phyloP scores from a whole-genome alignment of 2,888 invertebrate genomes.

The Drosophila pseudotakahashii region DNA sequence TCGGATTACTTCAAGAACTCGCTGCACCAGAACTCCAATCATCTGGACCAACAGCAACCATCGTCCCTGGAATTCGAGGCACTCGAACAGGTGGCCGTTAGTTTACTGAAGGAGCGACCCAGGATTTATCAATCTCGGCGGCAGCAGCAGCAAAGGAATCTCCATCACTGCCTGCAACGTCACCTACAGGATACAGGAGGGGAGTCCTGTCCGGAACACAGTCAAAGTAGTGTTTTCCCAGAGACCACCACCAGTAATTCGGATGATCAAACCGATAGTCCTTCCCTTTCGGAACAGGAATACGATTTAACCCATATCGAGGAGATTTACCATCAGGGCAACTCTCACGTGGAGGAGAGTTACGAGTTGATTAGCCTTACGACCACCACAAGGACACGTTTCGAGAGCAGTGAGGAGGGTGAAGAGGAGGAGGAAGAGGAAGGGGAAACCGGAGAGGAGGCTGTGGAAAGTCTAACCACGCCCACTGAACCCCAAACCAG shows the following conservation, averaged over 20 bases:
- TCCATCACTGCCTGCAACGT: conserved; percentile 45
- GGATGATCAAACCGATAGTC: conserved; percentile 83
- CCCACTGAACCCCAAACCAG: conserved; percentile 36
- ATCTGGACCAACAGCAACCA: conserved; percentile 65
- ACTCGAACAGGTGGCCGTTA: conserved; percentile 69
- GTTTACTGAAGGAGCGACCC: conserved; percentile 73
- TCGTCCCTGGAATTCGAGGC: conserved; percentile 73
- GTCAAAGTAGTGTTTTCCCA: conserved; percentile 83
- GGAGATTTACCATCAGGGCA: conserved; percentile 75
- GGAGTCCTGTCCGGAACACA: conserved; percentile 82
- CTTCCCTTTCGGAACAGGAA: conserved; percentile 82
- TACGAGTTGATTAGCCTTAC: conserved; percentile 82
- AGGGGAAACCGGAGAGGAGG: conserved; percentile 1
- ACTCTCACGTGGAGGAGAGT: conserved; percentile 62
- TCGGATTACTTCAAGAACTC: conserved; percentile 84
- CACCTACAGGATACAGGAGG: conserved; percentile 51
- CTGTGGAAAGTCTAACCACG: conserved; percentile 11
- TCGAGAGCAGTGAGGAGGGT: conserved; percentile 77
- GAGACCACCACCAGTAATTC: conserved; percentile 84
- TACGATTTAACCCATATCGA: conserved; percentile 82
- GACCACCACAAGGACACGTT: conserved; percentile 75
- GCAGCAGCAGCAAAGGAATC: conserved; percentile 53
- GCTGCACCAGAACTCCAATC: conserved; percentile 77
- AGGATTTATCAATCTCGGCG: conserved; percentile 81
- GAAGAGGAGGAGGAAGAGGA: conserved; percentile 13